Conservation (phyloP, 2,888 invertebrate species). For the Keiferia lycopersicella region DNA sequence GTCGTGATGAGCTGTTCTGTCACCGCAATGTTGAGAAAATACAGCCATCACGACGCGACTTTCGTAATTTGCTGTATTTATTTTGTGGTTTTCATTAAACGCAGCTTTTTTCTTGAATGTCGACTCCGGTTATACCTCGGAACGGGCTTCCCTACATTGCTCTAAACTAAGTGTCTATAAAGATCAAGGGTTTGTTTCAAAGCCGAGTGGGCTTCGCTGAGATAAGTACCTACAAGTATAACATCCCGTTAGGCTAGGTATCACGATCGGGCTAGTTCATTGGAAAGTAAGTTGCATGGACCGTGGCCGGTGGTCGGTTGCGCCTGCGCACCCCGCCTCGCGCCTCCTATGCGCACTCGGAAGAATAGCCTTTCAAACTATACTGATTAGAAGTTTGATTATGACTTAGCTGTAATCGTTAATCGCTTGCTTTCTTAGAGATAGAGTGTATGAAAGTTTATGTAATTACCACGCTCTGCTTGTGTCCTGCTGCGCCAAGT, state of each 20-base stretch:
- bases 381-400: constrained; percentile 23
- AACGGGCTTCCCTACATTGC: neutral
- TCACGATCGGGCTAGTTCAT: constrained; percentile 73
- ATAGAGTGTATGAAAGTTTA: constrained; percentile 21
- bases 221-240: constrained; percentile 54
- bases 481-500: constrained; percentile 17
- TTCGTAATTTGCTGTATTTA: constrained; percentile 40
- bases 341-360: constrained; percentile 22
- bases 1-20: constrained; percentile 51
- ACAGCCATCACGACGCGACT: constrained; percentile 41
- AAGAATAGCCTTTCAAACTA: constrained; percentile 24
- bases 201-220: constrained; percentile 50
- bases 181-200: neutral
- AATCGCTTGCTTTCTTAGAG: constrained; percentile 26
- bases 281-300: constrained; percentile 73
- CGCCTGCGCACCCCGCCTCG: neutral
- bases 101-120: neutral
- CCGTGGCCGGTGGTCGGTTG: constrained; percentile 56
- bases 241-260: constrained; percentile 74
- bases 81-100: constrained; percentile 19
- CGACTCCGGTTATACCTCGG: neutral
- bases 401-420: constrained; percentile 13
- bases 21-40: constrained; percentile 53
- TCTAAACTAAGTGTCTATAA: neutral
- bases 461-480: constrained; percentile 22